These are phyloP conservation scores for Athetis lepigone DNA, from an alignment of 2,888 invertebrate species.

Conservation along the genomic window DNA sequence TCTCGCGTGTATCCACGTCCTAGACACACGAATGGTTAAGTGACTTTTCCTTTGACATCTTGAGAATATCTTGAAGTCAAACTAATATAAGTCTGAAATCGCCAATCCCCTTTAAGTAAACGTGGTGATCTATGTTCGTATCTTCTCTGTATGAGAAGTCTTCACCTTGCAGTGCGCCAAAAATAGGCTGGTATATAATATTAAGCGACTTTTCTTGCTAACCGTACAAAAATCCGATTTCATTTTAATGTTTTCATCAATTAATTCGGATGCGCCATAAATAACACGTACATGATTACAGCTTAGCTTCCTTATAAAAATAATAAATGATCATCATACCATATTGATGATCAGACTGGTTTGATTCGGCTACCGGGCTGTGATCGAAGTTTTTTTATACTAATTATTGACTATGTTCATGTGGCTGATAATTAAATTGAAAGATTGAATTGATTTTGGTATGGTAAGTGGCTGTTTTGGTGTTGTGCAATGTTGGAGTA, in stretches of 20 bases:
- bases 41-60: too few species aligned
- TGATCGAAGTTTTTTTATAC: conserved; percentile 39
- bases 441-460: conserved; percentile 30
- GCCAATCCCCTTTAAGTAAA: too few species aligned
- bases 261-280: conserved; percentile 54
- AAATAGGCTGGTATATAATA: too few species aligned
- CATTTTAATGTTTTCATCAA: conserved; percentile 59
- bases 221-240: conserved; percentile 33
- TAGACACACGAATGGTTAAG: too few species aligned
- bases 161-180: too few species aligned
- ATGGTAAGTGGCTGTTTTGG: conserved; percentile 5
- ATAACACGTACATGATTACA: conserved; percentile 49
- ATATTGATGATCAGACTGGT: conserved; percentile 47
- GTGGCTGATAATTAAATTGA: conserved; percentile 45
- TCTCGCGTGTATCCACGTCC: too few species aligned
- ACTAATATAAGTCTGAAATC: too few species aligned
- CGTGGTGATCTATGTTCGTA: too few species aligned
- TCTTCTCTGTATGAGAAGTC: too few species aligned
- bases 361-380: conserved; percentile 50
- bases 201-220: too few species aligned
- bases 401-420: conserved; percentile 43
- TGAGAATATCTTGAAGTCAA: too few species aligned
- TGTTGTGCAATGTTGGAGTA: conserved; percentile 16
- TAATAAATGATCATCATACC: conserved; percentile 52
- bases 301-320: conserved; percentile 52